Evolutionary conservation across 2,797 vertebrate genomes (phyloP).

Genomic region (Melanotaenia trifasciata): DNA sequence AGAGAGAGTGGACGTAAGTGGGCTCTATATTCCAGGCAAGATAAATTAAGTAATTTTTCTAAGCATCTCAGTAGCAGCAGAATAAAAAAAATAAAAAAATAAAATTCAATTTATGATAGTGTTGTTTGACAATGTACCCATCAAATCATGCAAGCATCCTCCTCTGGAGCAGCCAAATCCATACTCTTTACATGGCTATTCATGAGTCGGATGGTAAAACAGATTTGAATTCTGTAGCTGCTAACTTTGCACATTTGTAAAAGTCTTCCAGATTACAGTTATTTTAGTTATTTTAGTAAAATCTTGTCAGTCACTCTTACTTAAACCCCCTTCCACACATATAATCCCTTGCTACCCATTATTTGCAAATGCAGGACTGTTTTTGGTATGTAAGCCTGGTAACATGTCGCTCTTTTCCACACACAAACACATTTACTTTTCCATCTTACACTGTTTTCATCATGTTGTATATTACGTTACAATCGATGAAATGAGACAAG

Average conservation of each 20-base stretch:
- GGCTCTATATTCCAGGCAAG: constrained; percentile 15
- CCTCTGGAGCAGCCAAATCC: background rate
- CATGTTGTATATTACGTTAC: constrained; percentile 33
- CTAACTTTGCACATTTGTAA: background rate
- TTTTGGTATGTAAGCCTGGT: background rate
- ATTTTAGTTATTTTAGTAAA: background rate
- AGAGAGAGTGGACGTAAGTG: constrained; percentile 14
- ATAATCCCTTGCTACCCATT: background rate
- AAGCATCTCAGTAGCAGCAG: constrained; percentile 40
- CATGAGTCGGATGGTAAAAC: background rate
- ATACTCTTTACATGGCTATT: background rate
- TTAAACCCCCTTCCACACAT: background rate
- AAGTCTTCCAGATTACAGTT: background rate
- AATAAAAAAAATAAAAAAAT: background rate
- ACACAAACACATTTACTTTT: constrained; percentile 8
- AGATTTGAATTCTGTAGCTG: background rate
- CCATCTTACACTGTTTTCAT: constrained; percentile 12
- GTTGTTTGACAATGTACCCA: background rate
- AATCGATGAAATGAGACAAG: constrained; percentile 49
- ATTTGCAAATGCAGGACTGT: background rate
- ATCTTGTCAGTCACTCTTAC: background rate
- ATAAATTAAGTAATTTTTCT: constrained; percentile 29
- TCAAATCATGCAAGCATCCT: background rate
- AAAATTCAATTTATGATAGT: background rate
- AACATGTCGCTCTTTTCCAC: background rate